Conservation (phyloP, 2,888 invertebrate genomes). For the Spilosoma lubricipeda region DNA sequence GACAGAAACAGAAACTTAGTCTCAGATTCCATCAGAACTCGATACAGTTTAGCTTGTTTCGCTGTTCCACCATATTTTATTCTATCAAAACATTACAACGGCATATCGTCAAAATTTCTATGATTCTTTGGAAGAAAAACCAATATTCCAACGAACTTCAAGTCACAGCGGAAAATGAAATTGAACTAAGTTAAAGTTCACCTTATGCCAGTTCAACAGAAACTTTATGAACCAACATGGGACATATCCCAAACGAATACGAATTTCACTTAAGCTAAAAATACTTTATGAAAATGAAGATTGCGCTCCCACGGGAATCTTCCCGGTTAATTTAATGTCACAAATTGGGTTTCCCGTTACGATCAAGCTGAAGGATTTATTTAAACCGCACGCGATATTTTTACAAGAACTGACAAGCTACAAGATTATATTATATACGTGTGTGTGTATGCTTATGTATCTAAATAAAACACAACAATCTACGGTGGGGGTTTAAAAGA, state of each 20-base stretch:
- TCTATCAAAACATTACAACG: too few relatives aligned
- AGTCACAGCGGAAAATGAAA: not conserved
- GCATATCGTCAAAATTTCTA: too few relatives aligned
- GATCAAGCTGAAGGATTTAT: slow-evolving; percentile 55
- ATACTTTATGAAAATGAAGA: slow-evolving; percentile 56
- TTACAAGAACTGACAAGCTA: slow-evolving; percentile 39
- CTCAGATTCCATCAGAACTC: not conserved
- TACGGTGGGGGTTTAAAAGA: not conserved
- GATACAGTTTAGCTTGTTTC: not conserved
- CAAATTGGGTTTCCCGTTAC: slow-evolving; percentile 59
- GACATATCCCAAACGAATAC: slow-evolving; percentile 6
- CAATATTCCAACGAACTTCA: not conserved
- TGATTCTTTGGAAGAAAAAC: not conserved
- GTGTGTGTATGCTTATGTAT: not conserved
- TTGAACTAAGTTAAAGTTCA: not conserved
- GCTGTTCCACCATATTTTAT: not conserved
- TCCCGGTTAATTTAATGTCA: slow-evolving; percentile 56
- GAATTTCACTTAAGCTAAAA: slow-evolving; percentile 36
- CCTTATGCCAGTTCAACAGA: slow-evolving; percentile 15
- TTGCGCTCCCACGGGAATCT: slow-evolving; percentile 46
- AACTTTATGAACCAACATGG: slow-evolving; percentile 8
- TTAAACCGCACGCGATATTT: slow-evolving; percentile 51
- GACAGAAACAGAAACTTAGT: not conserved
- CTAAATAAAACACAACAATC: not conserved
- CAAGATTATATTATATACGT: not conserved